Conservation (phyloP, 2,797 vertebrate species). For the Enteromius afrohamiltoni region DNA sequence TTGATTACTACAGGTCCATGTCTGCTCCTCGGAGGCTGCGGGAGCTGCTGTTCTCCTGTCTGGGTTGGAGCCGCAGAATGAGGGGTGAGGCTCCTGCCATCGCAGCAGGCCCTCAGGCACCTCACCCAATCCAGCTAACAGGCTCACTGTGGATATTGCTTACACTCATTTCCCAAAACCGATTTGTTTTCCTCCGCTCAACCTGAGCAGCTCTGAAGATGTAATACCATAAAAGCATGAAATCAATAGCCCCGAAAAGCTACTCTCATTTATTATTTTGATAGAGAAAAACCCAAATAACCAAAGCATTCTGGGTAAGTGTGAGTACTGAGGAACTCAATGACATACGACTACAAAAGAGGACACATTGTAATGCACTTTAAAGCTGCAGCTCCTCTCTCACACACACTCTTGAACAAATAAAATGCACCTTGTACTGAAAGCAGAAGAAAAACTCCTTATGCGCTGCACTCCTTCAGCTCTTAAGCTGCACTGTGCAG, state of each 20-base stretch:
- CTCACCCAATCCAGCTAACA: constrained; percentile 66
- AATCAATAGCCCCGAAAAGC: constrained; percentile 80
- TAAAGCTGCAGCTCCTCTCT: background rate
- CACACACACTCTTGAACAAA: background rate
- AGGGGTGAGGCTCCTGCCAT: constrained; percentile 24
- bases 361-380: background rate
- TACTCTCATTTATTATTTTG: constrained; percentile 81
- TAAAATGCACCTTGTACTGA: background rate
- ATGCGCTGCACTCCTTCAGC: background rate
- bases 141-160: constrained; percentile 72
- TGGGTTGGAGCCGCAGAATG: constrained; percentile 11
- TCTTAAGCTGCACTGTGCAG: constrained; percentile 43
- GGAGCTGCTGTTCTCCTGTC: constrained; percentile 20
- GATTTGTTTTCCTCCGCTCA: constrained; percentile 79
- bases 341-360: background rate
- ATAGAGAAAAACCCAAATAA: constrained; percentile 64
- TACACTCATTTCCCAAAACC: constrained; percentile 76
- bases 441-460: background rate
- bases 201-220: constrained; percentile 77
- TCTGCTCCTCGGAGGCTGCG: background rate
- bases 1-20: no score
- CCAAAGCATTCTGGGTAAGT: constrained; percentile 53
- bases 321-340: constrained; percentile 25
- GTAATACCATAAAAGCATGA: constrained; percentile 86
- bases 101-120: constrained; percentile 63